Percentiles rank a stretch among this genome's conserved stretches.
These are phyloP conservation scores for Lasioglossum figueresi DNA, from an alignment of 2,888 invertebrate genomes.

Conservation along the genomic window DNA sequence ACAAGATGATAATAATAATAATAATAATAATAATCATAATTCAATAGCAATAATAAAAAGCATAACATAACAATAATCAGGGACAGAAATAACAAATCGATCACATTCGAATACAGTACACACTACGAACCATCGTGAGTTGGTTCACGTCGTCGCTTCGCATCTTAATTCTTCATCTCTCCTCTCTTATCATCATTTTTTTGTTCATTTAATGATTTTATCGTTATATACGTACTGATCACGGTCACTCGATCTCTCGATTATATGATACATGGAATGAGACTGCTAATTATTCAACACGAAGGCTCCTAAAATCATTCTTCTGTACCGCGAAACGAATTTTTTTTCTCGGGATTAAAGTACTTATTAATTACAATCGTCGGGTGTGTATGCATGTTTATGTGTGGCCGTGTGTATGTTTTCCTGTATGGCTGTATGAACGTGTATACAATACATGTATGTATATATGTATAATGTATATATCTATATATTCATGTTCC, in stretches of 20 bases:
- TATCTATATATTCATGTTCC: neutral
- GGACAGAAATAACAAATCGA: conserved; percentile 75
- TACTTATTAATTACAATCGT: conserved; percentile 62
- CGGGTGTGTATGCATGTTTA: conserved; percentile 46
- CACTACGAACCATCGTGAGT: conserved; percentile 70
- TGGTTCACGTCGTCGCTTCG: conserved; percentile 51
- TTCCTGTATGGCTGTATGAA: conserved; percentile 14
- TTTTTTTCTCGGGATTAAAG: conserved; percentile 66
- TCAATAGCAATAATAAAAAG: conserved; percentile 12
- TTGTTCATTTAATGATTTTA: conserved; percentile 59
- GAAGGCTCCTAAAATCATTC: conserved; percentile 78
- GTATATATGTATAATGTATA: conserved; percentile 13
- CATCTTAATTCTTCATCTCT: conserved; percentile 7
- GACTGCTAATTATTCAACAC: conserved; percentile 79
- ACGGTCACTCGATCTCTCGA: conserved; percentile 74
- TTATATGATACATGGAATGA: conserved; percentile 77
- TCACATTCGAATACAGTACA: conserved; percentile 74
- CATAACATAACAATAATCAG: conserved; percentile 15
- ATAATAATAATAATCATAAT: neutral
- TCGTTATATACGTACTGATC: conserved; percentile 72
- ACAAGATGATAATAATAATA: conserved; percentile 27
- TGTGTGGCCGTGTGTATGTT: neutral
- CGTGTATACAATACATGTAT: conserved; percentile 13
- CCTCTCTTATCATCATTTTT: conserved; percentile 46
- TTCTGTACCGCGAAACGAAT: conserved; percentile 77